These are phyloP conservation scores for Copidosoma floridanum DNA, from an alignment of 1,140 invertebrate species.

Conservation along the genomic window DNA sequence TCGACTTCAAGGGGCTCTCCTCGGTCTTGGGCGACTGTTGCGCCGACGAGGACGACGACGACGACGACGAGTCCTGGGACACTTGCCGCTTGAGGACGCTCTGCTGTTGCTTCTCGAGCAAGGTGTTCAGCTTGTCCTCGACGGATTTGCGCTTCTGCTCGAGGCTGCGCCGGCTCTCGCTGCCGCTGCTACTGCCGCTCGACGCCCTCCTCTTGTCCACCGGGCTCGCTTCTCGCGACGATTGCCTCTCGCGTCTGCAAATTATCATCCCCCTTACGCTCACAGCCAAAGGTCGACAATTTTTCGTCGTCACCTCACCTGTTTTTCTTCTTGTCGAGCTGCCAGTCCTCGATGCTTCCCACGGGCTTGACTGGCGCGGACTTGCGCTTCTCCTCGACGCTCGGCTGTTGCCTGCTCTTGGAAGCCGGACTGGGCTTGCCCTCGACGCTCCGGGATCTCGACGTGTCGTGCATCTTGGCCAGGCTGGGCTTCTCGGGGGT, in stretches of 20 bases:
- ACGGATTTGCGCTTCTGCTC: conserved; percentile 51
- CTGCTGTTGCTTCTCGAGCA: conserved; percentile 49
- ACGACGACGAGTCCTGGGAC: too few species aligned
- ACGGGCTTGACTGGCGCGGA: conserved; percentile 46
- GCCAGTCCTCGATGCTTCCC: conserved; percentile 41
- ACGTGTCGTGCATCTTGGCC: too few species aligned
- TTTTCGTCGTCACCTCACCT: too few species aligned
- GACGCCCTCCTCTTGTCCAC: conserved; percentile 25
- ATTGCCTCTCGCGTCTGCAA: too few species aligned
- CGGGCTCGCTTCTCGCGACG: too few species aligned
- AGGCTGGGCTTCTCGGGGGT: conserved; percentile 22
- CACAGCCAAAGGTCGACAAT: too few species aligned
- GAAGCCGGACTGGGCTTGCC: conserved; percentile 17
- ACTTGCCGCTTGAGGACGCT: conserved; percentile 36
- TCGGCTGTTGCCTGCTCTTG: conserved; percentile 31
- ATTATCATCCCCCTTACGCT: too few species aligned
- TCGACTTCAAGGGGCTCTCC: conserved; percentile 20
- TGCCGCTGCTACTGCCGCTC: neutral
- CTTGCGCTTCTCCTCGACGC: conserved; percentile 48
- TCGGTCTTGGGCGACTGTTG: too few species aligned
- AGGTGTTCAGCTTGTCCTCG: conserved; percentile 52
- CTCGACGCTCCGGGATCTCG: conserved; percentile 41
- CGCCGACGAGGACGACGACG: too few species aligned
- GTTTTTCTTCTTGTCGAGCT: too few species aligned
- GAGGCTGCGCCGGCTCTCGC: conserved; percentile 39